A percentile compares a stretch with the other conserved stretches of the same genome.
phyloP scores from a whole-genome alignment of 2,888 invertebrate species.

The Sclerodermus sp. region DNA sequence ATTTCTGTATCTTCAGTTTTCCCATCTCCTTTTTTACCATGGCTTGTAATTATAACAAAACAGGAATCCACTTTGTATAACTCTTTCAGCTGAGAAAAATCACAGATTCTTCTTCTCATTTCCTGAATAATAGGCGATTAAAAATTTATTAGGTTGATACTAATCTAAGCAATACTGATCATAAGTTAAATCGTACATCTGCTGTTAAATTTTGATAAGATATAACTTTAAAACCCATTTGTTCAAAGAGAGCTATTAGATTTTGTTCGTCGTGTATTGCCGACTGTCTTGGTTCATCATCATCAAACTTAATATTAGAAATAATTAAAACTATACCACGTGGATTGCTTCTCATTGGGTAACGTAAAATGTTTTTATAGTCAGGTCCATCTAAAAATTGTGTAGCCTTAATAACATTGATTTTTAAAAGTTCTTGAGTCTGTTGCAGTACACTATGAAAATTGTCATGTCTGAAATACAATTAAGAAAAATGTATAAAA shows the following conservation, averaged over 20 bases:
- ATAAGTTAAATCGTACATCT: background rate
- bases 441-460: slow-evolving; percentile 28
- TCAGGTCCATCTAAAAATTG: slow-evolving; percentile 36
- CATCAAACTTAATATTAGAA: slow-evolving; percentile 31
- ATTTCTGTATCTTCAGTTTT: slow-evolving; percentile 35
- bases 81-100: slow-evolving; percentile 36
- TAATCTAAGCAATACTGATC: background rate
- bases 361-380: slow-evolving; percentile 30
- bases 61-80: slow-evolving; percentile 44
- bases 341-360: slow-evolving; percentile 50
- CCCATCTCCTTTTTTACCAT: slow-evolving; percentile 35
- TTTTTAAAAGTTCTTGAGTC: slow-evolving; percentile 28
- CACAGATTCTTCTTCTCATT: slow-evolving; percentile 30
- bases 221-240: slow-evolving; percentile 50
- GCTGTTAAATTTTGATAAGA: slow-evolving; percentile 30
- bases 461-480: slow-evolving; percentile 25
- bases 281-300: slow-evolving; percentile 24
- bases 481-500: background rate
- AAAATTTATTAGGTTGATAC: background rate
- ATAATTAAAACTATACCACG: slow-evolving; percentile 51
- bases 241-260: slow-evolving; percentile 38
- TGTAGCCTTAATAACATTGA: slow-evolving; percentile 41
- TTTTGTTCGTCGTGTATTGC: slow-evolving; percentile 43
- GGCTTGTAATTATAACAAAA: slow-evolving; percentile 49
- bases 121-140: slow-evolving; percentile 28